Conservation (phyloP, 53 echinoderm and acorn worm genomes). For the Stichopus horrens region DNA sequence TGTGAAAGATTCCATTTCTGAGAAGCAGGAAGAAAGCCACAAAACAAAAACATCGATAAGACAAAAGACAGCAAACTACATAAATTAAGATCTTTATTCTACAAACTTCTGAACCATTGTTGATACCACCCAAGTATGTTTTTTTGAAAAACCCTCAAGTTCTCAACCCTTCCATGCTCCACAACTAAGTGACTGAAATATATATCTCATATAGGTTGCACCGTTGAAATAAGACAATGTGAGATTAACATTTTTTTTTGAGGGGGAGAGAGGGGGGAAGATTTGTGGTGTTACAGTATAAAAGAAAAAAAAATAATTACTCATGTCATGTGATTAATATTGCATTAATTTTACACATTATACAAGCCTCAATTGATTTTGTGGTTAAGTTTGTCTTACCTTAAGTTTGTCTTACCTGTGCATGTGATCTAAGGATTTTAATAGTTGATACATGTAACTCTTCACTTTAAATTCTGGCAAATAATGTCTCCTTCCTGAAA, state of each 20-base stretch:
- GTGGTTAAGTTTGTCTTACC: too few relatives aligned
- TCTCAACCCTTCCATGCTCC: too few relatives aligned
- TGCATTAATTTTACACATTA: not conserved
- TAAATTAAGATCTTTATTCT: too few relatives aligned
- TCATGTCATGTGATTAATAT: not conserved
- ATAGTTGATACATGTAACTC: conserved; percentile 87
- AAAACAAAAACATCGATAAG: conserved; percentile 1
- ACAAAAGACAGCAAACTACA: not conserved
- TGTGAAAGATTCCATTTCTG: conserved; percentile 96
- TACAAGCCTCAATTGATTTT: too few relatives aligned
- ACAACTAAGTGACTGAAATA: too few relatives aligned
- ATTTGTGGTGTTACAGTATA: not conserved
- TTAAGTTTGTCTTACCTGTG: conserved; percentile 67
- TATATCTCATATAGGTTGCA: too few relatives aligned
- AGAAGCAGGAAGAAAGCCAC: not conserved
- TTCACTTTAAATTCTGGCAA: conserved; percentile 86
- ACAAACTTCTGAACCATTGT: too few relatives aligned
- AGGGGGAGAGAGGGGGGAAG: too few relatives aligned
- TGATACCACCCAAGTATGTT: too few relatives aligned
- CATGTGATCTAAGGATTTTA: conserved; percentile 97
- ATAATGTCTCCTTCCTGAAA: conserved; percentile 89
- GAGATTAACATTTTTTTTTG: not conserved
- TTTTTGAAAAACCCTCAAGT: too few relatives aligned
- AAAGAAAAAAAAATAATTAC: not conserved
- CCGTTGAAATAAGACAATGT: too few relatives aligned